Conservation (phyloP, 2,888 invertebrate genomes). For the Deladenus siricidicola region DNA sequence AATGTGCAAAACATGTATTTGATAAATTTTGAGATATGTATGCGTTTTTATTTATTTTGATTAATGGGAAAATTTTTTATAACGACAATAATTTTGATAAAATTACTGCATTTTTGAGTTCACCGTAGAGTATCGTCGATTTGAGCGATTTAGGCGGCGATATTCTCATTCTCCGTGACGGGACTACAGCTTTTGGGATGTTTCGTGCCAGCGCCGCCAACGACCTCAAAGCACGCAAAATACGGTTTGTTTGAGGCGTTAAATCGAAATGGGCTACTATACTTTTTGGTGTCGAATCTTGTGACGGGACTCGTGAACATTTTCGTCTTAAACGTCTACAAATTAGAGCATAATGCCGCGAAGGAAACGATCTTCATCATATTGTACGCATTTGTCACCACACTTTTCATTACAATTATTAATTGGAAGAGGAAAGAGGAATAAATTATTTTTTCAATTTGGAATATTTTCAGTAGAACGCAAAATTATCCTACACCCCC, state of each 20-base stretch:
- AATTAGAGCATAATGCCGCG: neutral
- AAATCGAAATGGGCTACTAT: constrained; percentile 62
- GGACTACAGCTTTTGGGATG: constrained; percentile 26
- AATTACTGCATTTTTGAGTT: no score
- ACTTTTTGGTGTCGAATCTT: constrained; percentile 75
- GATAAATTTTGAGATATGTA: no score
- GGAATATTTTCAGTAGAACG: no score
- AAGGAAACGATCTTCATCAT: neutral
- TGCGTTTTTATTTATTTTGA: no score
- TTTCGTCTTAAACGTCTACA: constrained; percentile 10
- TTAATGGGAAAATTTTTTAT: no score
- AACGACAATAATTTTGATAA: no score
- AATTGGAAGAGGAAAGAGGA: no score
- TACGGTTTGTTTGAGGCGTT: constrained; percentile 22
- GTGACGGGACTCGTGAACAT: constrained; percentile 76
- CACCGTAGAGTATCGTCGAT: no score
- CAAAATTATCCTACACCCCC: no score
- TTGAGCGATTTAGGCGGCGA: constrained; percentile 5
- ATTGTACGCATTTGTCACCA: neutral
- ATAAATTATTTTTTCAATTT: no score
- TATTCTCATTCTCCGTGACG: constrained; percentile 7
- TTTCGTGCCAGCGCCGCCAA: constrained; percentile 7
- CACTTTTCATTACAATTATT: neutral
- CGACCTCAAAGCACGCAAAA: neutral
- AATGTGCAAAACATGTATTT: constrained; percentile 1